phyloP scores from a whole-genome alignment of 2,113 vertebrate genomes.

The Eptatretus burgeri region DNA sequence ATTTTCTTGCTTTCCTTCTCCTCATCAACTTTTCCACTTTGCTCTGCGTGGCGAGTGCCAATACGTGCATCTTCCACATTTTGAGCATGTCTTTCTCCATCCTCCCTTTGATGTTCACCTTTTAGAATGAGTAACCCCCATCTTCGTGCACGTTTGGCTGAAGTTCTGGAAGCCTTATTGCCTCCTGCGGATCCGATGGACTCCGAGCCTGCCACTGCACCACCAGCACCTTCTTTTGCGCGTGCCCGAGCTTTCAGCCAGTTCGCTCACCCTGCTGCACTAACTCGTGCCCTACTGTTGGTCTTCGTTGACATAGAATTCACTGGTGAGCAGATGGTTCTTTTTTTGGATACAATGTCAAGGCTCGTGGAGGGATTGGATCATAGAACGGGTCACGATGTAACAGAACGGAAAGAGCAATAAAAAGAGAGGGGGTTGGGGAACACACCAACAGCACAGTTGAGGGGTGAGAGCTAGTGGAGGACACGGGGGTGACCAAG shows the following conservation, averaged over 20 bases:
- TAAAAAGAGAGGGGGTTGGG: too few relatives aligned
- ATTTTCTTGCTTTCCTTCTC: background rate
- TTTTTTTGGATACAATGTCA: too few relatives aligned
- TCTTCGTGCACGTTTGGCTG: conserved; percentile 67
- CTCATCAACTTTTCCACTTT: background rate
- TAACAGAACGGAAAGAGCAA: too few relatives aligned
- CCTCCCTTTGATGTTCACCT: background rate
- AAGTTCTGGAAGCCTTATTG: conserved; percentile 91
- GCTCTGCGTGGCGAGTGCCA: background rate
- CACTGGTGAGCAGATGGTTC: conserved; percentile 27
- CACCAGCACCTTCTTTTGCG: conserved; percentile 32
- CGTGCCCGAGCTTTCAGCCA: conserved; percentile 65
- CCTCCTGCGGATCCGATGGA: conserved; percentile 51
- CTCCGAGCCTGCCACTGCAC: conserved; percentile 23
- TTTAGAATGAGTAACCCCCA: conserved; percentile 91
- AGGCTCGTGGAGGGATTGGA: too few relatives aligned
- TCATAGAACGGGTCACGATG: too few relatives aligned
- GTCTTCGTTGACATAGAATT: conserved; percentile 98
- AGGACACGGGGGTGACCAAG: too few relatives aligned
- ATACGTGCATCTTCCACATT: background rate
- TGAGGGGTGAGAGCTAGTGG: too few relatives aligned
- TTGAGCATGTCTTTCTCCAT: background rate
- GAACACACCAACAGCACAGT: too few relatives aligned
- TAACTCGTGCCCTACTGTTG: conserved; percentile 68
- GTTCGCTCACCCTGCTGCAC: conserved; percentile 34